Percentiles rank a stretch among this genome's conserved stretches.
These are phyloP conservation scores for Malaclemys terrapin DNA, from an alignment of 2,113 vertebrate genomes.

Conservation along the genomic window DNA sequence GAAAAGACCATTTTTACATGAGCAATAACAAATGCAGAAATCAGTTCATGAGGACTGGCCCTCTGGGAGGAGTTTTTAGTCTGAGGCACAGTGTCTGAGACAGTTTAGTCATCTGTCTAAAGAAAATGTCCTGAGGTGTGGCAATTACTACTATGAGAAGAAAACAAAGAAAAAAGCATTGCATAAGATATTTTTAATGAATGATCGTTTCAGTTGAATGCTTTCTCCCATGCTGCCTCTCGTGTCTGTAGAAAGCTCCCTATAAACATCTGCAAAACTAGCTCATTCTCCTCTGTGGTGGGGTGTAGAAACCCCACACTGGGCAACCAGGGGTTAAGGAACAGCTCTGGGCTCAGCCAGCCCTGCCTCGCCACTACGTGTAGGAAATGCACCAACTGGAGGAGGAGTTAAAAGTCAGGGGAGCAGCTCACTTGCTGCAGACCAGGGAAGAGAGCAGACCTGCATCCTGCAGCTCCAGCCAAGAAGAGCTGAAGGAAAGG, in stretches of 20 bases:
- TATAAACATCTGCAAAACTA: neutral
- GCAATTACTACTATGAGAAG: constrained; percentile 9
- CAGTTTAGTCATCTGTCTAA: neutral
- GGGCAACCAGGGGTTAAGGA: neutral
- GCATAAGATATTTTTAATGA: neutral
- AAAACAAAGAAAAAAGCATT: neutral
- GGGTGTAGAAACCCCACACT: neutral
- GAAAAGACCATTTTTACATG: neutral
- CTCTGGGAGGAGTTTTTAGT: constrained; percentile 38
- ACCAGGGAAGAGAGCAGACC: neutral
- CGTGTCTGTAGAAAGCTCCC: neutral
- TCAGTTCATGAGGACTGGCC: constrained; percentile 13
- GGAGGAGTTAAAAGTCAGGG: neutral
- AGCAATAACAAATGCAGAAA: neutral
- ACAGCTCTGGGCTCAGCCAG: neutral
- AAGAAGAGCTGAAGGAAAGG: neutral
- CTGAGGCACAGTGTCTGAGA: neutral
- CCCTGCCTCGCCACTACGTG: neutral
- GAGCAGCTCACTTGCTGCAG: neutral
- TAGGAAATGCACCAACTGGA: neutral
- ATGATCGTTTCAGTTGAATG: neutral
- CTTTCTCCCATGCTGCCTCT: neutral
- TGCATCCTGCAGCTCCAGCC: neutral
- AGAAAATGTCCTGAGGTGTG: neutral
- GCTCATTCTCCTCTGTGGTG: neutral